Evolutionary conservation across 2,113 vertebrate genomes (phyloP), one percentile per base, ranked within the genome.

Genomic region (Xerus inauris): DNA sequence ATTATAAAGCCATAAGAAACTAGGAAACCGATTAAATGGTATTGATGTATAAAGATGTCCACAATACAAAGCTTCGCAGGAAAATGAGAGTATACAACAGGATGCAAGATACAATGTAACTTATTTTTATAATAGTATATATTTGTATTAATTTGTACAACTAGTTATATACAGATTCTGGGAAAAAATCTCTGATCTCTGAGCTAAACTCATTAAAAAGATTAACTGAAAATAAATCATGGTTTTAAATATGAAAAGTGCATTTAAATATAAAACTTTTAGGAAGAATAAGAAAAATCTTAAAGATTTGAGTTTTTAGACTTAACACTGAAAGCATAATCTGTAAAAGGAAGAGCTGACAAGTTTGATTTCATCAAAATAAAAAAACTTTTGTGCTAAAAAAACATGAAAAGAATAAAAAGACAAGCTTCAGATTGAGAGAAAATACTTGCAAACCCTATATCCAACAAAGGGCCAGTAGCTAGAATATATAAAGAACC

Each of bases 81-180:
- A 94, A 92, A 84, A 92, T 67, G 38, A 82, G 16, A 5, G 24
- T 92, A 84, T 32, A 19, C 6, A 67, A 92, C 14, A 82, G n/a
- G 28, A 73, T n/a, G 2, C 62, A 94, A 77, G 45, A 19, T 42
- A 80, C 4, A 26, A 47, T n/a, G 38, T 1, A 35, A 75, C 62
- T 97, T 91, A 76, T 71, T 71, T 79, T 94, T 76, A 54, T 81
- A 94, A 40, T 42, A 64, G 30, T 38, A 72, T 76, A 40, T 64
- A 83, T 95, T 89, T 94, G 73, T 72, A 86, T 62, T 77, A 82
- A 87, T 97, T 87, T 95, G 77, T 69, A 49, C 45, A 35, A 67
- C 71, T 81, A 84, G 38, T 32, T 87, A 89, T 4, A 88, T 26
- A 67, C 5, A 94, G 59, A 77, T 59, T 59, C 59, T 57, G 42